A percentile compares a stretch with the other conserved stretches of the same genome.
These are phyloP conservation scores for Hemiprocne comata DNA, from an alignment of 2,113 vertebrate genomes.

Conservation along the genomic window DNA sequence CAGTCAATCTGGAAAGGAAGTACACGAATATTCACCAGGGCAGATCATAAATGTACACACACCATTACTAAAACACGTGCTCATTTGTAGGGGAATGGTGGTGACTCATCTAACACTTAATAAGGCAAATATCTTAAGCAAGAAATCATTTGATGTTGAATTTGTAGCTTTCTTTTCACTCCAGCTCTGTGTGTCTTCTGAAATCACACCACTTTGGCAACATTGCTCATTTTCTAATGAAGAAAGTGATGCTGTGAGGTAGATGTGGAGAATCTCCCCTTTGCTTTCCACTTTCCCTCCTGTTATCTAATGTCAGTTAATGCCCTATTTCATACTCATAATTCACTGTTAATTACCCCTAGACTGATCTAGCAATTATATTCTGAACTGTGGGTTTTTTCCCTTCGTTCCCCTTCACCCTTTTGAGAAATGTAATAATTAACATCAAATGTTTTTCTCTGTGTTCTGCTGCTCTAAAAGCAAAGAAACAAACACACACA, in stretches of 20 bases:
- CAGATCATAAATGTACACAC: background rate
- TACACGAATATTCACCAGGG: background rate
- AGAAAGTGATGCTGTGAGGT: too few relatives aligned
- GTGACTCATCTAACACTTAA: background rate
- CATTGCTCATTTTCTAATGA: background rate
- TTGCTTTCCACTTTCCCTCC: rapidly evolving
- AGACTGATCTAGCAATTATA: background rate
- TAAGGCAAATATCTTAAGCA: background rate
- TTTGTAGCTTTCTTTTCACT: background rate
- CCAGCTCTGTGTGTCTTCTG: background rate
- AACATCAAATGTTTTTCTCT: background rate
- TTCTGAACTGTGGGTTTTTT: background rate
- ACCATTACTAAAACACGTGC: background rate
- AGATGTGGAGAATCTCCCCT: background rate
- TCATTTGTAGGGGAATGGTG: background rate
- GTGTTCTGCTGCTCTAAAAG: background rate
- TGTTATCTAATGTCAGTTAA: background rate
- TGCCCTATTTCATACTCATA: background rate
- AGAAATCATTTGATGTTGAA: background rate
- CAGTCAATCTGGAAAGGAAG: background rate
- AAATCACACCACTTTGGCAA: rapidly evolving
- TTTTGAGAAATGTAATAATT: background rate
- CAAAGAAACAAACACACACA: background rate
- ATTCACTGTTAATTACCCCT: background rate
- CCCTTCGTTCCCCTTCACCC: background rate